Percentiles rank a stretch among this genome's conserved stretches.
Evolutionary conservation across 1,140 invertebrate genomes (phyloP).

Genomic region (Metaphire vulgaris): DNA sequence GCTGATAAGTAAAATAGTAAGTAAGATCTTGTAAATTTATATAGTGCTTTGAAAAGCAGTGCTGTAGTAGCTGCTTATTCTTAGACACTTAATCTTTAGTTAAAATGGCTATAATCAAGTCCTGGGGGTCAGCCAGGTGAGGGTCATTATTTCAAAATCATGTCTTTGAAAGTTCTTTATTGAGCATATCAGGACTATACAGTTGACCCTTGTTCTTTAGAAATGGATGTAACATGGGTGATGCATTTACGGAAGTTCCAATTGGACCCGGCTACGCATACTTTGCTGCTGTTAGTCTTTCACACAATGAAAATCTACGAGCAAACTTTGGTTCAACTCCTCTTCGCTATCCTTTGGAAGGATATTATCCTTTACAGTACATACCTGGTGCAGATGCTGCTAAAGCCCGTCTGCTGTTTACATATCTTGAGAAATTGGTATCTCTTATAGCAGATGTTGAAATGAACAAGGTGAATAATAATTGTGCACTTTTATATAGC

Average conservation of each 20-base stretch:
- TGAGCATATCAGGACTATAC: too few species aligned
- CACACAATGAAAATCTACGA: constrained; percentile 66
- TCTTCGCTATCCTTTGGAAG: constrained; percentile 61
- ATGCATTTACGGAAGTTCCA: constrained; percentile 66
- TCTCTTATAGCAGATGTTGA: constrained; percentile 46
- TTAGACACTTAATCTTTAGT: too few species aligned
- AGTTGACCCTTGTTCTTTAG: constrained; percentile 50
- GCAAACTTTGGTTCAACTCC: constrained; percentile 73
- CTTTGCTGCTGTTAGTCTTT: constrained; percentile 68
- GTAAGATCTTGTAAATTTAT: too few species aligned
- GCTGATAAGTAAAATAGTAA: too few species aligned
- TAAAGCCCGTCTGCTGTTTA: constrained; percentile 57
- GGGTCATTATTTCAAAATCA: too few species aligned
- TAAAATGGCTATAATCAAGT: too few species aligned
- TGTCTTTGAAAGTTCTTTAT: too few species aligned
- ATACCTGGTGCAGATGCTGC: constrained; percentile 56
- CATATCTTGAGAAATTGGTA: constrained; percentile 58
- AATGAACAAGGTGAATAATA: too few species aligned
- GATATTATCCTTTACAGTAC: constrained; percentile 63
- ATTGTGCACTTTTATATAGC: too few species aligned
- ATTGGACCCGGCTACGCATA: constrained; percentile 67
- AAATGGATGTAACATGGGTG: constrained; percentile 67
- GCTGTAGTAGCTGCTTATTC: too few species aligned
- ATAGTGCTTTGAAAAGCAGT: too few species aligned
- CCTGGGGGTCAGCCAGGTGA: too few species aligned